Evolutionary conservation across 1,140 invertebrate species (phyloP), one percentile per base, ranked within the genome.

Genomic region (Trichonephila inaurata): DNA sequence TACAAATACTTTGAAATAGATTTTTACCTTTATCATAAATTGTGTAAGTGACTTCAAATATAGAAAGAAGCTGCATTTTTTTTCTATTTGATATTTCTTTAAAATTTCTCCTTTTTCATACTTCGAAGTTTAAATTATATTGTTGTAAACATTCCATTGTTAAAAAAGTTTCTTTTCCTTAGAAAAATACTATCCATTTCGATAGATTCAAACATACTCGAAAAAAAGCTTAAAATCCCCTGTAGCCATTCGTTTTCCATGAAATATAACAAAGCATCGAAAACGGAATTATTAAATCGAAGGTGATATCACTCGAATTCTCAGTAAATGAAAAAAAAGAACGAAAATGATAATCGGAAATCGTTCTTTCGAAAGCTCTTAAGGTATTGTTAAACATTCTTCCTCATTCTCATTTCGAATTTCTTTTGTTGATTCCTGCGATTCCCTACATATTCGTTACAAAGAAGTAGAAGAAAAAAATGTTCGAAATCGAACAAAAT

Each of bases 341-440:
- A 69, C 1, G 10, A 14, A 72, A 33, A 77, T 18, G 16, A 77
- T 16, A 33, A 3, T 33, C 72, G 72, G 72, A 77, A 77, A 77
- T 77, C 72, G 72, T 77, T 77, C 18, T 16, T 18, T 77, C 33
- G 72, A 77, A 77, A 77, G 28, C 33, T 77, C 33, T 77, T 18
- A 19, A 16, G 72, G n/a, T 33, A 33, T 77, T 28, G 24, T 77
- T 33, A 77, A 77, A 33, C 28, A 40, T 77, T 40, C 28, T 77
- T 77, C 18, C 72, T 16, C 19, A 19, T 24, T 51, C 82, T 21
- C 19, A 83, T 21, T 60, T 58, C 82, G 82, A 83, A 60, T 60
- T 58, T n/a, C 82, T 83, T 83, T 83, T 83, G 82, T 83, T 51
- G 21, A 58, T 60, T 51, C 44, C n/a, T 14, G 82, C 8, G 21